Conservation (phyloP, 23 tunicate genomes). For the Aplidium turbinatum region DNA sequence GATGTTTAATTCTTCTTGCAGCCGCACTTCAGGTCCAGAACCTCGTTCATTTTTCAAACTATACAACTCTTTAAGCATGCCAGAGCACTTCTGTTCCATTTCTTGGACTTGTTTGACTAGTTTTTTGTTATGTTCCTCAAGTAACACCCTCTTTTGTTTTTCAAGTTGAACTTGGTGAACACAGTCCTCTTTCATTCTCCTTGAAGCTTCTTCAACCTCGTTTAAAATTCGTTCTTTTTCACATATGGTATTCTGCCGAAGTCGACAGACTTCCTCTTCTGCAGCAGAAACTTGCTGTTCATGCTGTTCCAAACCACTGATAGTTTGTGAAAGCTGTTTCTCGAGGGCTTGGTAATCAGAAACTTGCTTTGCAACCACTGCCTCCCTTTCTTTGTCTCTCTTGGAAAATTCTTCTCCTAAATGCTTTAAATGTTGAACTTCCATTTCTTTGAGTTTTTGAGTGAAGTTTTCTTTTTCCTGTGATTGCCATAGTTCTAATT, state of each 20-base stretch:
- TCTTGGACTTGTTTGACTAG: conserved; percentile 66
- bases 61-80: conserved; percentile 59
- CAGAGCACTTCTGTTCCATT: conserved; percentile 64
- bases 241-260: conserved; percentile 58
- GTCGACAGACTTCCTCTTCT: conserved; percentile 69
- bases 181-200: conserved; percentile 84
- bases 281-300: conserved; percentile 70
- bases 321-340: conserved; percentile 68
- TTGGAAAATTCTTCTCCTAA: conserved; percentile 80
- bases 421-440: conserved; percentile 66
- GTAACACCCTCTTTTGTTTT: conserved; percentile 31
- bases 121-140: conserved; percentile 77
- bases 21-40: conserved; percentile 76
- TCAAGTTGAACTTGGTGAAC: conserved; percentile 88
- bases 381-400: conserved; percentile 89
- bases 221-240: conserved; percentile 54
- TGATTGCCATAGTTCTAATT: conserved; percentile 93
- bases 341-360: conserved; percentile 91
- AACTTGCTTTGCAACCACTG: conserved; percentile 70
- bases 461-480: conserved; percentile 85
- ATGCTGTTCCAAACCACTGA: conserved; percentile 68
- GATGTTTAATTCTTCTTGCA: conserved; percentile 78
- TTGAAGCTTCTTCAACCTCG: conserved; percentile 69
- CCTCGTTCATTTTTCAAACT: conserved; percentile 65
- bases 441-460: conserved; percentile 59